Evolutionary conservation across 2,888 invertebrate species (phyloP), one percentile per base, ranked within the genome.

Genomic region (Erynnis tages): DNA sequence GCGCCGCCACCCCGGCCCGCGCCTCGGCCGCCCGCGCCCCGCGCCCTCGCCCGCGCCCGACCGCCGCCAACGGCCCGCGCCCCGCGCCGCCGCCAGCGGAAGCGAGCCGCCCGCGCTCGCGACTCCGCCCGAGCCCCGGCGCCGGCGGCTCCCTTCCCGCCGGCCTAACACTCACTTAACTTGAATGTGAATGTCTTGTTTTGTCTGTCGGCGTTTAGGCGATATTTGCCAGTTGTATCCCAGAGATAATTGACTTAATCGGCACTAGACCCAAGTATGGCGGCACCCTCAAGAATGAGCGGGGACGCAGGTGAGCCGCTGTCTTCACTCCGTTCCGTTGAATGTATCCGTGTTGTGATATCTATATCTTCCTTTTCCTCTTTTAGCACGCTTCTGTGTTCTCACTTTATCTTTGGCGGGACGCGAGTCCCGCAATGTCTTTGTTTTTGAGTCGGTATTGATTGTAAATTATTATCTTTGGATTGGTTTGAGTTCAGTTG

Each of bases 211-310:
- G 90, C 91, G 91, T 91, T 90, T 91, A 98, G 98, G 99, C 99
- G 93, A 98, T 99, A 95, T 99, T 99, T 96, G 99, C 99, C 93
- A 98, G 98, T 95, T 98, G 98, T 95, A 98, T 99, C 93, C 99
- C 99, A 91, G 99, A 99, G 95, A 99, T 99, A 93, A 98, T 98
- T 93, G 99, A 99, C 94, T 97, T 99, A 94, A 97, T 99, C 93
- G 98, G 99, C 92, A 97, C 97, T 93, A 96, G 98, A 93, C 98
- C 98, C 93, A 98, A 99, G 94, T 99, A 99, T 93, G 98, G 98
- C 92, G 99, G 99, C 92, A 97, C 98, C 91, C 97, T 98, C 95
- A 98, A 99, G 95, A 98, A 98, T 93, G 99, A 99, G 94, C 96
- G 97, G 93, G 98, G 99, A 93, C 96, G 99, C 96, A 98, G 98